Percentiles rank a stretch among this genome's conserved stretches.
These are phyloP conservation scores for Scylla paramamosain DNA, from an alignment of 1,140 invertebrate species.

Conservation along the genomic window DNA sequence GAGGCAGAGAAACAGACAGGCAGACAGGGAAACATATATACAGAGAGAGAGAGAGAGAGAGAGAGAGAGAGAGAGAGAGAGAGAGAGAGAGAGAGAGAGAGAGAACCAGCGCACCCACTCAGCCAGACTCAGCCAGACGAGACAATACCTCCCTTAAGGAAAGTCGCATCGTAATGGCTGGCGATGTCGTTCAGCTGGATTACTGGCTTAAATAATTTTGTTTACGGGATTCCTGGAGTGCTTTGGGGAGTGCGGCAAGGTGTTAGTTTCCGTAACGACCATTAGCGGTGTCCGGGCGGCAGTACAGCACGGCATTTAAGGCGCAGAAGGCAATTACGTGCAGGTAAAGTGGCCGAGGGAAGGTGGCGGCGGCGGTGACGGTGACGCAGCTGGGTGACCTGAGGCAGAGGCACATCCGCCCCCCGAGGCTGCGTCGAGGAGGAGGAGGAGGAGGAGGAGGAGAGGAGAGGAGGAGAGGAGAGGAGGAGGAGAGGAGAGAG, in stretches of 20 bases:
- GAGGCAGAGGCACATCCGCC: neutral
- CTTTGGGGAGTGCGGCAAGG: neutral
- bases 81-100: neutral
- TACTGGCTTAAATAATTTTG: neutral
- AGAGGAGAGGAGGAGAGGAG: neutral
- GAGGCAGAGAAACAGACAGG: neutral
- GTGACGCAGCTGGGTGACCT: conserved; percentile 9
- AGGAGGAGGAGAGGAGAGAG: conserved; percentile 3
- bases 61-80: neutral
- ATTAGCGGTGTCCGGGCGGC: neutral
- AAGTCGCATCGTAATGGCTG: neutral
- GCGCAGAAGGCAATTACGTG: conserved; percentile 10
- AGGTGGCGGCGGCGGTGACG: neutral
- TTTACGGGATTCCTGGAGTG: neutral
- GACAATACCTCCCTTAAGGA: neutral
- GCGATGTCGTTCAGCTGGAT: neutral
- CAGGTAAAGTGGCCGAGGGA: neutral
- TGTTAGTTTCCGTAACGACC: neutral
- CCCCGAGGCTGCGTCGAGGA: neutral
- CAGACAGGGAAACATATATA: neutral
- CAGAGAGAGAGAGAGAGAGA: neutral
- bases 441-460: neutral
- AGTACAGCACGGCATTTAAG: neutral
- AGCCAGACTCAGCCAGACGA: neutral
- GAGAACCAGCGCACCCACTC: neutral